A percentile compares a stretch with the other conserved stretches of the same genome.
Conservation (phyloP, 2,113 vertebrate genomes). For the Cinclus mexicanus region DNA sequence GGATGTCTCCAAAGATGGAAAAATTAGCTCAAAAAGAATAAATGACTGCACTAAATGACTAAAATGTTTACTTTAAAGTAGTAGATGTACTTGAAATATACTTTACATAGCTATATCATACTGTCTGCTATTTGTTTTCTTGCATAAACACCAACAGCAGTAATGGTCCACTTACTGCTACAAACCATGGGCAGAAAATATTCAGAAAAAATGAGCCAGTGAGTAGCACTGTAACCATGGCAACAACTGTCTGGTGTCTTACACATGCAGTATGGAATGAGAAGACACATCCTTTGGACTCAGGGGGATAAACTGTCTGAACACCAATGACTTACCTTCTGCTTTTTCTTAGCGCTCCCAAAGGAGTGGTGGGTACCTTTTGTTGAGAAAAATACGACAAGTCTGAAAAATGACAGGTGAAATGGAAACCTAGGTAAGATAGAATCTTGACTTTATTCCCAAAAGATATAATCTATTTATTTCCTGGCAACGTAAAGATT, state of each 20-base stretch:
- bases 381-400: background rate
- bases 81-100: background rate
- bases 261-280: background rate
- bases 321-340: background rate
- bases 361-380: background rate
- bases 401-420: background rate
- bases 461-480: background rate
- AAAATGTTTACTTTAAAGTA: background rate
- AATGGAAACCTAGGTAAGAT: background rate
- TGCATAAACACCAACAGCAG: background rate
- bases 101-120: background rate
- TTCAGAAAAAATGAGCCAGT: background rate
- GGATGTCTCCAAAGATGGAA: background rate
- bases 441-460: conserved; percentile 5
- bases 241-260: background rate
- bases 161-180: background rate
- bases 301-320: background rate
- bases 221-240: background rate
- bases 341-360: background rate
- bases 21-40: background rate
- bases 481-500: background rate
- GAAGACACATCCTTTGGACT: background rate
- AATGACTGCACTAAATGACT: background rate
- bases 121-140: background rate
- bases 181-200: background rate